Conservation (phyloP, 2,888 invertebrate species). For the Litoditis marina region DNA sequence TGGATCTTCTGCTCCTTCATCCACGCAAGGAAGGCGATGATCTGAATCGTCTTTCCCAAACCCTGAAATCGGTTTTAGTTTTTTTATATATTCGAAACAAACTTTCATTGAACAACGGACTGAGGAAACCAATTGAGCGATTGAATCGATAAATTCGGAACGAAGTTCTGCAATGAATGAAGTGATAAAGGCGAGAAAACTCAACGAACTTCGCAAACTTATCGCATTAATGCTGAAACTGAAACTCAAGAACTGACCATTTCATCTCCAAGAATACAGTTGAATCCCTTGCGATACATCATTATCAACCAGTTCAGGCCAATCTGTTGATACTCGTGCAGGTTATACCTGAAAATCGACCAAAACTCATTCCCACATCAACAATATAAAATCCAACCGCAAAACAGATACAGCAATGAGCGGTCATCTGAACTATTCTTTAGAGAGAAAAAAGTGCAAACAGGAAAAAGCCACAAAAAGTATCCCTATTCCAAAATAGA, state of each 20-base stretch:
- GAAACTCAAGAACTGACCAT: slow-evolving; percentile 74
- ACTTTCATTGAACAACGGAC: background rate
- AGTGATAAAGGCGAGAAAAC: slow-evolving; percentile 62
- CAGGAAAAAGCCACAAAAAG: too few species aligned
- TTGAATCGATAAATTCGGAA: slow-evolving; percentile 42
- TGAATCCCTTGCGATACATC: slow-evolving; percentile 66
- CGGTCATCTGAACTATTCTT: too few species aligned
- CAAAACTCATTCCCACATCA: too few species aligned
- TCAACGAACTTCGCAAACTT: background rate
- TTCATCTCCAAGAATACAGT: slow-evolving; percentile 92
- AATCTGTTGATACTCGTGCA: slow-evolving; percentile 50
- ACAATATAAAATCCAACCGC: background rate
- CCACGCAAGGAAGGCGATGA: slow-evolving; percentile 86
- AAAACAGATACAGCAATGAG: too few species aligned
- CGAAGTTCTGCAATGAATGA: too few species aligned
- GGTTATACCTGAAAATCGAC: slow-evolving; percentile 28
- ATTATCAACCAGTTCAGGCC: slow-evolving; percentile 55
- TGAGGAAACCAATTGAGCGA: slow-evolving; percentile 59
- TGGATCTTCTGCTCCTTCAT: slow-evolving; percentile 73
- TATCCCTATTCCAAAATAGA: too few species aligned
- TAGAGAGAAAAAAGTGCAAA: too few species aligned
- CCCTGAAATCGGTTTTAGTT: too few species aligned
- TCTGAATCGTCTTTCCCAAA: slow-evolving; percentile 86
- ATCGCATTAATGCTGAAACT: too few species aligned
- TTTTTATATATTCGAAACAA: too few species aligned